Evolutionary conservation across 2,888 invertebrate genomes (phyloP), one percentile per base, ranked within the genome.

Genomic region (Lepidocyrtinus sp.): DNA sequence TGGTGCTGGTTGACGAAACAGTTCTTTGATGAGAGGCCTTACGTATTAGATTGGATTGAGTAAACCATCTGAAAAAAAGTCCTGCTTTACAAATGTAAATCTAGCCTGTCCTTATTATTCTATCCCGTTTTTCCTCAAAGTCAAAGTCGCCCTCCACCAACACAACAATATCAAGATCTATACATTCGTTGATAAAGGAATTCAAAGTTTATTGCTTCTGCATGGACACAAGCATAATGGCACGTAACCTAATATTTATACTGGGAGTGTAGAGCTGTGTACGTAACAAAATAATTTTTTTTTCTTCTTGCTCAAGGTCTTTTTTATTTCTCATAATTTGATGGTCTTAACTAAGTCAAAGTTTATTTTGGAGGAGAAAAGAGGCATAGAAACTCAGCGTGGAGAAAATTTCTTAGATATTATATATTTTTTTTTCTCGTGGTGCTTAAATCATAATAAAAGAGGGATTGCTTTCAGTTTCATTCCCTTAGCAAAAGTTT

Each of bases 401-500:
- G 50, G 50, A 50, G 50, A 50, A 50, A 50, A 50, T 50, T 24
- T 22, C 61, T 3, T 3, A 64, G 64, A 22, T 36, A 36, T 71
- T 17, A 22, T 59, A n/a, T n/a, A 59, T 65, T 65, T 59, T 25
- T 46, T 25, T 64, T 25, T 25, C 22, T 63, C 22, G 1, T 27
- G 17, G 12, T 61, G 21, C 22, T 19, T 64, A 26, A 19, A 50
- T 50, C 50, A 50, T 50, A 50, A 50, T 50, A 50, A 45, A 24
- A 36, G 71, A 69, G 73, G 73, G 73, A 73, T 73, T 77, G 67
- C 71, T 73, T 71, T 67, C 45, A 50, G 59, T 79, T 50, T 50
- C 50, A 2, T 50, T 50, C 17, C 73, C 67, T n/a, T n/a, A n/a
- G n/a, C n/a, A n/a, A n/a, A 55, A 21, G 45, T 61, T 67, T 19